Base-by-base conservation (phyloP, 2,113 vertebrate genomes). In the Halichoeres trimaculatus region DNA sequence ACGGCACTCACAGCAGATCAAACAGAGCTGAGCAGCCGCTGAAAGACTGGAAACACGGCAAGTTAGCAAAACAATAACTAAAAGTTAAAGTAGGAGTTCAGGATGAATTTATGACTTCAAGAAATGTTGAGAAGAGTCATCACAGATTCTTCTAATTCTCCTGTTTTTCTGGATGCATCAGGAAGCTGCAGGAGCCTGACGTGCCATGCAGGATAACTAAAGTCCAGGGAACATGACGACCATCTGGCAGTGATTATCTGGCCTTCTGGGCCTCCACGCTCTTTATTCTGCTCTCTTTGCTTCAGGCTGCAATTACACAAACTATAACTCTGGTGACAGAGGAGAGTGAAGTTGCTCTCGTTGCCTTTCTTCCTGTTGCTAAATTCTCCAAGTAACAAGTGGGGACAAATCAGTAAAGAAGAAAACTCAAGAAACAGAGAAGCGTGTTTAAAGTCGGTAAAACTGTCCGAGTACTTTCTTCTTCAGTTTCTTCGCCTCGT, bases 201-300 rank as follows among this genome's bases (percentile, higher is more conserved):
- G 41, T 38, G 62, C 57, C 63, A 20, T 63, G 36, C n/a, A 58
- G 55, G 30, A 41, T 43, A 10, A 26, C 48, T 64, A 51, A 70
- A 56, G 41, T 30, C 48, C 36, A 61, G 69, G 78, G 52, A 65
- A 38, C 35, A 54, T 11, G 36, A 48, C 67, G 66, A n/a, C 67
- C 78, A 78, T 81, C 70, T 87, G 87, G 70, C 60, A 72, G 23
- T 68, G 73, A 78, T 85, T 80, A 75, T 69, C 66, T 22, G 45
- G 38, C 19, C n/a, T 38, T 1, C 24, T 43, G 30, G 16, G 43
- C 40, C 69, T 61, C 35, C 34, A 16, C 52, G 51, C 52, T 56
- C 11, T 45, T 65, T 55, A 55, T 55, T 41, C 50, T n/a, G 34
- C 20, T 60, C 62, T 24, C 11, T 65, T 66, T 50, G 52, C 47